Evolutionary conservation across 2,797 vertebrate species (phyloP).

Genomic region (Salarias fasciatus): DNA sequence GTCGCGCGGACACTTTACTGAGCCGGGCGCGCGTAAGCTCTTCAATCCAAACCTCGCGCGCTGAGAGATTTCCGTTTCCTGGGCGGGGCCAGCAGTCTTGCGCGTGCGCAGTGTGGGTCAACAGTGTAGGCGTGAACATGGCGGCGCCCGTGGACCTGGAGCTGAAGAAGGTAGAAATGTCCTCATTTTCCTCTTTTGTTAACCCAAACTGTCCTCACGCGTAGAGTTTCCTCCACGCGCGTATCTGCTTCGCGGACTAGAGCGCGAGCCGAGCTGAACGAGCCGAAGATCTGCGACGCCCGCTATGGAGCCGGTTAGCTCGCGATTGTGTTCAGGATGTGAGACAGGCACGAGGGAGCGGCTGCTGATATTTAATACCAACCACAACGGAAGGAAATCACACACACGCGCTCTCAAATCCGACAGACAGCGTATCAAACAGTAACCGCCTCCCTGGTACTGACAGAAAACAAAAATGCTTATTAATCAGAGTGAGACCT

Average conservation of each 20-base stretch:
- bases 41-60: conserved; percentile 28
- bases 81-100: background rate
- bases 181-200: background rate
- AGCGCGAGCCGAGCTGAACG: too few species aligned
- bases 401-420: too few species aligned
- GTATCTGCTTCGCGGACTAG: background rate
- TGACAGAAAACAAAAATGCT: background rate
- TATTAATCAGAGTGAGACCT: background rate
- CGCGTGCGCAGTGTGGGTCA: background rate
- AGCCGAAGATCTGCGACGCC: too few species aligned
- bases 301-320: too few species aligned
- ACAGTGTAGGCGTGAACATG: conserved; percentile 1
- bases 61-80: background rate
- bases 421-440: too few species aligned
- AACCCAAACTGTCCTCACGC: background rate
- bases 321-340: too few species aligned
- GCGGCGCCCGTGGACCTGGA: conserved; percentile 34
- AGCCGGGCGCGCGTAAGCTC: background rate
- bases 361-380: too few species aligned
- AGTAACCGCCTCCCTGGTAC: too few species aligned
- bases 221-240: background rate
- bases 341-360: too few species aligned
- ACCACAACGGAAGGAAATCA: too few species aligned
- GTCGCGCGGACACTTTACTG: background rate
- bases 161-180: conserved; percentile 32